Percentiles rank a stretch among this genome's conserved stretches.
Conservation (phyloP, 2,888 invertebrate species). For the Dryomyza anilis region DNA sequence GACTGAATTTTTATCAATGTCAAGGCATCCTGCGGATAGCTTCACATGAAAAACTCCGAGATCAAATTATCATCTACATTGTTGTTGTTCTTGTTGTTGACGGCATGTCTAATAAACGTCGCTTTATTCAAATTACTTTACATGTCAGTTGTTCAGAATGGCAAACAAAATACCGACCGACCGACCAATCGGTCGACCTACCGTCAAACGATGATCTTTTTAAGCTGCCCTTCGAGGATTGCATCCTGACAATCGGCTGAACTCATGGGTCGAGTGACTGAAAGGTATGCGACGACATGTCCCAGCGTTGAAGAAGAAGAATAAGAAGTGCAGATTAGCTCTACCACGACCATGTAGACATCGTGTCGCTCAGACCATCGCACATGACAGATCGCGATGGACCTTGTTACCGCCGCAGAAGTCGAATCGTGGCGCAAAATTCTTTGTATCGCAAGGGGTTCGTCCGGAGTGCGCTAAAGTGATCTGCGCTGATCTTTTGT, state of each 20-base stretch:
- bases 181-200: no score
- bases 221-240: slow-evolving; percentile 7
- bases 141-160: slow-evolving; percentile 4
- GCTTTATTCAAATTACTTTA: slow-evolving; percentile 54
- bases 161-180: neutral
- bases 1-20: slow-evolving; percentile 37
- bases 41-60: slow-evolving; percentile 44
- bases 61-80: neutral
- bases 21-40: slow-evolving; percentile 15
- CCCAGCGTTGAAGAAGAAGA: slow-evolving; percentile 34
- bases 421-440: no score
- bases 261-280: slow-evolving; percentile 13
- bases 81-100: no score
- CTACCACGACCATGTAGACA: slow-evolving; percentile 40
- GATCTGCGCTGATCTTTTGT: slow-evolving; percentile 24
- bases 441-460: neutral
- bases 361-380: slow-evolving; percentile 43
- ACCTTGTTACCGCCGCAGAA: no score
- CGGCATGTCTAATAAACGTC: slow-evolving; percentile 55
- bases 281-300: slow-evolving; percentile 3
- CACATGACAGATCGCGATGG: no score
- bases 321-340: slow-evolving; percentile 45
- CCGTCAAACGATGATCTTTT: no score
- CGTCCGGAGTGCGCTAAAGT: neutral
- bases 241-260: neutral